phyloP scores from a whole-genome alignment of 2,888 invertebrate species.

The Pecten maximus region DNA sequence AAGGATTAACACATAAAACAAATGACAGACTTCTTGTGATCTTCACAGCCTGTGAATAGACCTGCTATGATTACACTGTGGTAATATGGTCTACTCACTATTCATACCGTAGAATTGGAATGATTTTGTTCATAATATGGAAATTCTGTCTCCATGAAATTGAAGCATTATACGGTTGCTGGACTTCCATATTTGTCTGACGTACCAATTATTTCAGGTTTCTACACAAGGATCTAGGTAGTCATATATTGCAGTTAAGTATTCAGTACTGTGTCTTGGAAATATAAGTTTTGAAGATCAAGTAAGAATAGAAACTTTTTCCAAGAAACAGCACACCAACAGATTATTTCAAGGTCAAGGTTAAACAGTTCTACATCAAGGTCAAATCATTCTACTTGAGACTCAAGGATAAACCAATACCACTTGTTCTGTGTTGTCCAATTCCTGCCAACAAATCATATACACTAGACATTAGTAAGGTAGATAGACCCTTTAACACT shows the following conservation, averaged over 20 bases:
- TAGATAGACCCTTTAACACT: background rate
- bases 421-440: background rate
- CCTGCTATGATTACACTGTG: too few species aligned
- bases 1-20: too few species aligned
- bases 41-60: too few species aligned
- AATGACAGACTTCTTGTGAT: too few species aligned
- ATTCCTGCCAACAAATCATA: constrained; percentile 17
- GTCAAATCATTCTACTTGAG: background rate
- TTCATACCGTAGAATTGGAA: too few species aligned
- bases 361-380: background rate
- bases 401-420: constrained; percentile 9
- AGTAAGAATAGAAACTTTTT: background rate
- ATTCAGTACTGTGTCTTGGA: background rate
- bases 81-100: too few species aligned
- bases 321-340: background rate
- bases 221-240: background rate
- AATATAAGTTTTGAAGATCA: background rate
- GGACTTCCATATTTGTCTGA: background rate
- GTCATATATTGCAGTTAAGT: background rate
- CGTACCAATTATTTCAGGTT: background rate
- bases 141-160: background rate
- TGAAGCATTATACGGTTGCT: background rate
- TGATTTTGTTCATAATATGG: too few species aligned
- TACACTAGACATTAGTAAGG: background rate
- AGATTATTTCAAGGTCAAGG: constrained; percentile 1